These are phyloP conservation scores for Petrocephalus zakoni DNA, from an alignment of 2,113 vertebrate genomes.

Conservation along the genomic window DNA sequence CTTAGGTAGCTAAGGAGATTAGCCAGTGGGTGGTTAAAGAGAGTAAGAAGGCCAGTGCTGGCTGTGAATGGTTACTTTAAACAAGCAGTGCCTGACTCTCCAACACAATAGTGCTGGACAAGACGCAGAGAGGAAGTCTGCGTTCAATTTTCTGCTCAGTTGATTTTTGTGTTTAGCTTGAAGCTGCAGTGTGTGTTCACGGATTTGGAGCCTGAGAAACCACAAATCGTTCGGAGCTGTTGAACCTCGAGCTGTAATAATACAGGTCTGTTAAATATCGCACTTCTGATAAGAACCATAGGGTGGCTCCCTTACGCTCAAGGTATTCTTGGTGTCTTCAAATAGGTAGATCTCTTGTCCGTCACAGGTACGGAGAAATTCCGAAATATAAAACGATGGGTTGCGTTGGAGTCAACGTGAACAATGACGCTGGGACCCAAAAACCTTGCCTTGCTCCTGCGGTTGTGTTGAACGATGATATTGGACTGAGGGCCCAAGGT, in stretches of 20 bases:
- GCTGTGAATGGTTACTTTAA: slow-evolving; percentile 24
- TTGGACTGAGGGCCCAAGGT: background rate
- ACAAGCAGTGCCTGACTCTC: slow-evolving; percentile 23
- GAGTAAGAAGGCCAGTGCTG: slow-evolving; percentile 29
- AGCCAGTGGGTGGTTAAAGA: slow-evolving; percentile 15
- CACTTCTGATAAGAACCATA: slow-evolving; percentile 4
- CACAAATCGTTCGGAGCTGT: slow-evolving; percentile 27
- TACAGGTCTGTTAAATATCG: slow-evolving; percentile 11
- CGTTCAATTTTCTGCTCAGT: slow-evolving; percentile 44
- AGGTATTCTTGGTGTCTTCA: background rate
- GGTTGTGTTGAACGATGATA: background rate
- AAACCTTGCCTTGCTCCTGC: background rate
- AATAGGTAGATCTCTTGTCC: background rate
- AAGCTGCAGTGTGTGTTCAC: slow-evolving; percentile 27
- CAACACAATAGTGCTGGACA: slow-evolving; percentile 27
- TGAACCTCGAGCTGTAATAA: slow-evolving; percentile 5
- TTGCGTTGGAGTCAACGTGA: background rate
- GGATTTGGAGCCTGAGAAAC: slow-evolving; percentile 18
- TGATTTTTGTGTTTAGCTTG: slow-evolving; percentile 30
- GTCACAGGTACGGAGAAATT: background rate
- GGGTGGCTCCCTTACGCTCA: background rate
- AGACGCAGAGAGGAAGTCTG: slow-evolving; percentile 36
- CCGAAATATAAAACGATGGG: background rate
- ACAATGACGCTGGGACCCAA: background rate
- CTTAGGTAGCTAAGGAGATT: slow-evolving; percentile 11